Evolutionary conservation across 1,140 invertebrate genomes (phyloP), one percentile per base, ranked within the genome.

Genomic region (Eurosta solidaginis): DNA sequence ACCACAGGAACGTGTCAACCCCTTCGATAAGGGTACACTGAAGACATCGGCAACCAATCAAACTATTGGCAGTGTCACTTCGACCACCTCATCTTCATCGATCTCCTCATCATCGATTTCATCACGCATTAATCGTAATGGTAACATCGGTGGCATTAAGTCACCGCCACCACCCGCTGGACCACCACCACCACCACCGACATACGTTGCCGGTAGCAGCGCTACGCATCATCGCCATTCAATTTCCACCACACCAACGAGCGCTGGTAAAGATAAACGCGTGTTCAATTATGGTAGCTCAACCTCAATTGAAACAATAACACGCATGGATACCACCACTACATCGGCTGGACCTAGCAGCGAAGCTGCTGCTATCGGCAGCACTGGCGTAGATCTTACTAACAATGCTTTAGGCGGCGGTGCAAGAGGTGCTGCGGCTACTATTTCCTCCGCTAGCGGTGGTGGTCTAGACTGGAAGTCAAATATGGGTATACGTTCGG

Each of bases 1-100:
- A 79, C 86, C 85, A 68, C 85, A 87, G 50, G 86, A 87, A 68
- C 80, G 86, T 22, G 82, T 87, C 7, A 87, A 87, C 81, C 86
- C 86, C 44, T 87, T 87, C 27, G 86, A 87, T 78, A 87, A 87
- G 81, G 86, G 80, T 17, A 40, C 79, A 20, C 50, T 77, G 22
- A 79, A 79, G 52, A 78, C 73, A 7, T 74, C 76, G 14, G 42
- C 40, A 14, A 85, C 83, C 74, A 81, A 78, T 47, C 78, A 78
- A 52, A 87, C 81, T 76, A 84, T 85, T 3, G 78, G 80, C 33
- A 79, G 77, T 33, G 79, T 49, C 9, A 79, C 80, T 5, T 80
- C 81, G 33, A 81, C 83, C 50, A 82, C 84, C n/a, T 83, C 84
- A 22, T 82, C 85, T 40, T 86, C 85, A 22, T 84, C 85, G 10